Conservation (phyloP, 2,113 vertebrate species). For the Australoheros scitulus region DNA sequence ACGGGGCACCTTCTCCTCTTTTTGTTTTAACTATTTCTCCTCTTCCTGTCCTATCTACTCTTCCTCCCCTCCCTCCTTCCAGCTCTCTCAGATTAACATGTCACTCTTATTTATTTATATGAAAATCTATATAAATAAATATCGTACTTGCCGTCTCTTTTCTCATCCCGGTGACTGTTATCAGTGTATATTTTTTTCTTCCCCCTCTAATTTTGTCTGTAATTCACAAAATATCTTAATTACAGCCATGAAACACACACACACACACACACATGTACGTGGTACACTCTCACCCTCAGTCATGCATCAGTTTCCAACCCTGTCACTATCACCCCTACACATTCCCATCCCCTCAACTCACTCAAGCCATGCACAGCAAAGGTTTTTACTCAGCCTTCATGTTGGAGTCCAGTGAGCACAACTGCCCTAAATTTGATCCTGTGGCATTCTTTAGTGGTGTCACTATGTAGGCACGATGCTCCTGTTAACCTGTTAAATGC, state of each 20-base stretch:
- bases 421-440: conserved; percentile 81
- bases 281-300: conserved; percentile 45
- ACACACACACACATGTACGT: conserved; percentile 23
- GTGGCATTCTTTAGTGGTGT: conserved; percentile 48
- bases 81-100: conserved; percentile 64
- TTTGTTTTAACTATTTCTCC: conserved; percentile 60
- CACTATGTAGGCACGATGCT: conserved; percentile 40
- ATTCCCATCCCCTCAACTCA: conserved; percentile 56
- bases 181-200: conserved; percentile 48
- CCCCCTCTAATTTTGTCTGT: conserved; percentile 59
- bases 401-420: conserved; percentile 80
- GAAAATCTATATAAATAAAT: conserved; percentile 71
- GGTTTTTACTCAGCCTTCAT: conserved; percentile 44
- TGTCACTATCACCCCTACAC: conserved; percentile 62
- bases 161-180: conserved; percentile 70
- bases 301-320: conserved; percentile 64
- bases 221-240: conserved; percentile 55
- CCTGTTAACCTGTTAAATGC: conserved; percentile 30
- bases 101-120: conserved; percentile 75
- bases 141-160: conserved; percentile 42
- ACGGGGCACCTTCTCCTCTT: conserved; percentile 62
- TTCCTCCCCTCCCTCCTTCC: conserved; percentile 51
- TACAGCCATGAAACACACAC: conserved; percentile 31
- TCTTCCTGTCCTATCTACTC: conserved; percentile 67
- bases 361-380: conserved; percentile 57